Conservation (phyloP, 2,797 vertebrate genomes). For the Gambusia yucatana region DNA sequence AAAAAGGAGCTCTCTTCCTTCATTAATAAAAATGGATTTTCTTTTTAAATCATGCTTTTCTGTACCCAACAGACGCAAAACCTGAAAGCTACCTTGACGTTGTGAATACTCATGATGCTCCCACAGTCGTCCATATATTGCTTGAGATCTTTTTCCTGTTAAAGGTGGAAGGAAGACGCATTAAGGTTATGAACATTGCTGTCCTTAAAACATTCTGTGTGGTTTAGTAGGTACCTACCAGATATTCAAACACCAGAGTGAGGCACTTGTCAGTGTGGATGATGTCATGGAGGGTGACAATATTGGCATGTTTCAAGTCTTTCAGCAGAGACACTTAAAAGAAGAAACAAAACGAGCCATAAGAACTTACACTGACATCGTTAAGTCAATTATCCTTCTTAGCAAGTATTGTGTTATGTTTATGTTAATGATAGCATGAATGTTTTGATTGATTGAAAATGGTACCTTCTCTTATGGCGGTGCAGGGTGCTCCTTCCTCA, state of each 20-base stretch:
- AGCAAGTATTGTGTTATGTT: conserved; percentile 4
- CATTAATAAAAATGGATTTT: neutral
- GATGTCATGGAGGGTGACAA: conserved; percentile 87
- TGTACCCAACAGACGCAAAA: neutral
- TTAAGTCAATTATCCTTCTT: neutral
- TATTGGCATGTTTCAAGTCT: conserved; percentile 87
- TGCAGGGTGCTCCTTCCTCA: conserved; percentile 85
- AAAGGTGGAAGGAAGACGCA: neutral
- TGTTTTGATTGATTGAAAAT: neutral
- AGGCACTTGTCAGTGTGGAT: conserved; percentile 89
- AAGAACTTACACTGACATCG: conserved; percentile 6
- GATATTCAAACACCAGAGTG: conserved; percentile 87
- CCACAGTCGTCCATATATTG: conserved; percentile 89
- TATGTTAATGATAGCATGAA: neutral
- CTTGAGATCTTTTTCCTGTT: conserved; percentile 85
- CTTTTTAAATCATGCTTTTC: neutral
- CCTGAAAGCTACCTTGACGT: conserved; percentile 79
- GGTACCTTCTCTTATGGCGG: conserved; percentile 86
- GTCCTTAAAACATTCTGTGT: conserved; percentile 1
- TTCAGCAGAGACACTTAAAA: conserved; percentile 84
- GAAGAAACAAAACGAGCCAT: conserved; percentile 46
- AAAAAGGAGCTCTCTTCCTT: neutral
- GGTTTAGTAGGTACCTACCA: conserved; percentile 73
- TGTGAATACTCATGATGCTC: conserved; percentile 85
- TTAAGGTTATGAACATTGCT: neutral